Base-by-base conservation (phyloP, 2,888 invertebrate species). In the Archips xylosteana region DNA sequence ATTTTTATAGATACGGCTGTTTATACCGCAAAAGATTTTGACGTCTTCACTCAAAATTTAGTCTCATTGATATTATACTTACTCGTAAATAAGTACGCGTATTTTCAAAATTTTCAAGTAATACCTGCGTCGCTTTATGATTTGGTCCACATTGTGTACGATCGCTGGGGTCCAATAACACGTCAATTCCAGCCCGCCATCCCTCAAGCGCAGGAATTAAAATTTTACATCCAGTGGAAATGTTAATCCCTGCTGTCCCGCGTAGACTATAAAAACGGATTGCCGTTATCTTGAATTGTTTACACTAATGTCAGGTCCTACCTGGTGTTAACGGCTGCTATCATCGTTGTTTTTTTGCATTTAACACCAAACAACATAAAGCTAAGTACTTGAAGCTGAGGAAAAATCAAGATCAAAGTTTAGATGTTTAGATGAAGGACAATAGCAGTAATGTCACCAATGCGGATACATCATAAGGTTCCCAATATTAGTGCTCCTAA, bases 191-290 rank as follows among this genome's bases (percentile, higher is more conserved):
- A 83, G 80, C 83, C 78, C 79, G 79, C 83, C 84, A 85, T 88
- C 88, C 87, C 87, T 89, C 86, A 88, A 85, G 89, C 86, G 80
- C 79, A 84, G 82, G 89, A 90, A 92, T 92, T 91, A 92, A 92
- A 92, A 92, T 92, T 92, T 90, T 88, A 92, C 87, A 89, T 90
- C 80, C 87, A 89, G 86, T 86, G 88, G 88, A 91, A 91, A 92
- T 89, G 87, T 90, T 92, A 92, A 92, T 91, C 90, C 89, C 87
- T 89, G 83, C 84, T 83, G 87, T 90, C 90, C 91, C 91, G 84
- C 82, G 86, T 82, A 86, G 83, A 84, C 86, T 83, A 89, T 92
- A 89, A 92, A 92, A 92, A 87, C 86, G 83, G 89, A 91, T 91
- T 88, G 86, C 84, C 80, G 86, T 87, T 73, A 89, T 90, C 91